Percentiles rank a stretch among this genome's conserved stretches.
These are phyloP conservation scores for Hartigia nigra DNA, from an alignment of 2,888 invertebrate genomes.

Conservation along the genomic window DNA sequence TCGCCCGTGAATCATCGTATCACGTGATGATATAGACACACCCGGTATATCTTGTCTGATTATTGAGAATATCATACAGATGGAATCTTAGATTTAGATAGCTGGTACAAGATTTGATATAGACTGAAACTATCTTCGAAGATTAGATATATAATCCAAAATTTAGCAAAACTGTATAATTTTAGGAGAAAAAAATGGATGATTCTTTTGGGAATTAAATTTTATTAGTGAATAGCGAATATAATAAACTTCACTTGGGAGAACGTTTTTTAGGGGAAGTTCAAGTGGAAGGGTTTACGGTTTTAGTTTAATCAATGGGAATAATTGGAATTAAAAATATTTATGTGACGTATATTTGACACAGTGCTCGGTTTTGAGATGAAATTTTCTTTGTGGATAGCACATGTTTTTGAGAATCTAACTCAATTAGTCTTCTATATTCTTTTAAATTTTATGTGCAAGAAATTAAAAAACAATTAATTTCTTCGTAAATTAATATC, in stretches of 20 bases:
- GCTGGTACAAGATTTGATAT: background rate
- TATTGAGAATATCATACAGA: background rate
- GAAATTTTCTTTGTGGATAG: background rate
- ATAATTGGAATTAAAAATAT: background rate
- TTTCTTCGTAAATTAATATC: background rate
- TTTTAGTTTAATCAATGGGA: background rate
- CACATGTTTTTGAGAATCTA: background rate
- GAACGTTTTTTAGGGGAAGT: background rate
- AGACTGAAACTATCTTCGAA: too few relatives aligned
- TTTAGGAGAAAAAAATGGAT: background rate
- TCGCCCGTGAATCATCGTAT: background rate
- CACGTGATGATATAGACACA: background rate
- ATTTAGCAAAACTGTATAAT: background rate
- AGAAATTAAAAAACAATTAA: background rate
- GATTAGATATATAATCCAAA: background rate
- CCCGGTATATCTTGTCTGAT: background rate
- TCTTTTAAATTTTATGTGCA: conserved; percentile 3
- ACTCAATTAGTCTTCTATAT: background rate
- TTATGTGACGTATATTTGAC: background rate
- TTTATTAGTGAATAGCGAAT: background rate
- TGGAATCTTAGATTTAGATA: background rate
- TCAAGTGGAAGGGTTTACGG: background rate
- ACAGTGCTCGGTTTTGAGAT: background rate
- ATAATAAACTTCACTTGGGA: background rate
- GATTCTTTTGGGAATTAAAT: too few relatives aligned